Evolutionary conservation across 2,888 invertebrate genomes (phyloP), one percentile per base, ranked within the genome.

Genomic region (Synergus itoensis): DNA sequence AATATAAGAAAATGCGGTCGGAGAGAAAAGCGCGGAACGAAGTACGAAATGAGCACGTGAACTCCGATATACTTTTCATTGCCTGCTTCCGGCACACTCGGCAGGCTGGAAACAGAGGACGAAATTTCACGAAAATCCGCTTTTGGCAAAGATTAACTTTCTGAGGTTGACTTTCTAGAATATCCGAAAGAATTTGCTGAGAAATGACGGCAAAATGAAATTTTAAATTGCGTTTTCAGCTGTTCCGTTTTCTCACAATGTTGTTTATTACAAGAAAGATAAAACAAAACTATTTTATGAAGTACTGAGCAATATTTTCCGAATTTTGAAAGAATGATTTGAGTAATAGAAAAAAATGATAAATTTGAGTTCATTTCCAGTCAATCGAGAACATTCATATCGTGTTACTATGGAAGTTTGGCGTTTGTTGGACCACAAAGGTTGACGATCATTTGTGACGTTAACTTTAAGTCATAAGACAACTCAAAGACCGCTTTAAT

Each of bases 401-500:
- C 69, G 53, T 73, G 53, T 73, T 73, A 16, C 7, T 28, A 36
- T 40, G 12, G 73, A 40, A 73, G n/a, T 36, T 53, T 40, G 73
- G 36, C 73, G 18, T 53, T 73, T 73, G 1, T 53, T 77, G 79
- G 69, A 77, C 48, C 77, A 76, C 40, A 78, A 80, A 77, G 48
- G 78, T 80, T 69, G 41, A 76, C 53, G 64, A 45, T 45, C 14
- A 73, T 75, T 62, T 67, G 63, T 67, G 63, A 62, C 43, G 57
- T 62, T 45, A 57, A 77, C 76, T 45, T 78, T 45, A 67, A 65
- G 64, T 75, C 73, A 48, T 41, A 43, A 69, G 45, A 76, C 43
- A 57, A 77, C 18, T 60, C 28, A 21, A 48, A 79, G 75, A 62
- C 78, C 69, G 81, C 78, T 77, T 77, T 73, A 79, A 77, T 80